These are phyloP conservation scores for Gnathonemus echidnorhynchus DNA, from an alignment of 2,113 vertebrate species.

Conservation along the genomic window DNA sequence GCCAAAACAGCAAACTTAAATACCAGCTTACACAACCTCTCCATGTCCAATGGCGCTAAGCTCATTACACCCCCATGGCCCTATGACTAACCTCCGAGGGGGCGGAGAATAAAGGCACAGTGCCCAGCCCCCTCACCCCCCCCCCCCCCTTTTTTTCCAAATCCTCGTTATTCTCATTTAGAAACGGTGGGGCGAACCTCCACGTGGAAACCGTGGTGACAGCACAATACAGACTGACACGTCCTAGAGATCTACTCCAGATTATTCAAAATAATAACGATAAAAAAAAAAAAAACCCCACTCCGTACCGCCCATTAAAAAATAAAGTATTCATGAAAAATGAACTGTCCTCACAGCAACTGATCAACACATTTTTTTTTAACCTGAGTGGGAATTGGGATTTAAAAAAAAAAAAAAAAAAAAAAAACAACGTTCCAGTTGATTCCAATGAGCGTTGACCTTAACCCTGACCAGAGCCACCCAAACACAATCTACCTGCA, in stretches of 20 bases:
- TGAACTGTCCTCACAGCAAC: background rate
- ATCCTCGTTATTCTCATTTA: background rate
- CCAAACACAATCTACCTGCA: background rate
- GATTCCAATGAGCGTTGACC: background rate
- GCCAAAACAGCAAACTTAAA: slow-evolving; percentile 51
- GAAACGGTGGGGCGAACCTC: slow-evolving; percentile 14
- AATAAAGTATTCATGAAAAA: background rate
- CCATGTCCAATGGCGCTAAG: slow-evolving; percentile 38
- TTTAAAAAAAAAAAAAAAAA: too few species aligned
- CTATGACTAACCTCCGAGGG: slow-evolving; percentile 22
- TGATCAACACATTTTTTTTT: background rate
- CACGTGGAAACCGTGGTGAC: slow-evolving; percentile 44
- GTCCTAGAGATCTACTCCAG: background rate
- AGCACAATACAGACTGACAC: slow-evolving; percentile 21
- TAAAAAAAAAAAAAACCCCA: slow-evolving; percentile 7
- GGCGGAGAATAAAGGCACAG: slow-evolving; percentile 49
- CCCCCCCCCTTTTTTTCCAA: slow-evolving; percentile 41
- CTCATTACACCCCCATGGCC: slow-evolving; percentile 19
- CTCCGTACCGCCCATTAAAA: background rate
- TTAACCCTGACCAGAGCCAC: background rate
- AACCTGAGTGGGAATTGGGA: background rate
- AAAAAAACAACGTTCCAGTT: background rate
- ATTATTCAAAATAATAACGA: background rate
- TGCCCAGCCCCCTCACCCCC: slow-evolving; percentile 52
- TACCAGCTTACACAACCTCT: slow-evolving; percentile 49